phyloP scores from a whole-genome alignment of 2,113 vertebrate species.

The Gnathonemus longibarbis region DNA sequence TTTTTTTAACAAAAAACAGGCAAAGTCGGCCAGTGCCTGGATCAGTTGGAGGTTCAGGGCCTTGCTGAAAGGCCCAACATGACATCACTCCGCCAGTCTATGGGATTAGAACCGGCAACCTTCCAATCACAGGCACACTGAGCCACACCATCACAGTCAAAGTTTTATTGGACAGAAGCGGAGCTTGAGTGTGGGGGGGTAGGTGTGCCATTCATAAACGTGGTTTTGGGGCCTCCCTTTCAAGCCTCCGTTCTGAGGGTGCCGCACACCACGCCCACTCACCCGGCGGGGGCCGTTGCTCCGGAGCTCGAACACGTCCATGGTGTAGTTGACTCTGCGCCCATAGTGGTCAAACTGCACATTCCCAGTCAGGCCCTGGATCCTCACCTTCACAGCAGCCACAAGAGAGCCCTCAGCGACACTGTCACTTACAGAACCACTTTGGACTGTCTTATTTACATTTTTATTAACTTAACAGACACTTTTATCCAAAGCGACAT shows the following conservation, averaged over 20 bases:
- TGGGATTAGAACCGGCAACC: background rate
- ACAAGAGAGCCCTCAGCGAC: background rate
- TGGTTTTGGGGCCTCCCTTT: background rate
- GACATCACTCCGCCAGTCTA: background rate
- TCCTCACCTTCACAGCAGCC: conserved; percentile 72
- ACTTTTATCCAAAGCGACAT: background rate
- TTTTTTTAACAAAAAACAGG: background rate
- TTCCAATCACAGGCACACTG: background rate
- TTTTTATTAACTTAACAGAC: background rate
- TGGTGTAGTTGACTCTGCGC: conserved; percentile 91
- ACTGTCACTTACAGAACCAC: background rate
- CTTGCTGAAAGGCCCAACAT: background rate
- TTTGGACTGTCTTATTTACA: background rate
- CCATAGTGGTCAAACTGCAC: conserved; percentile 97
- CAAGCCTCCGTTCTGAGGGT: background rate
- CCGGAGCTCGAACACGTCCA: conserved; percentile 95
- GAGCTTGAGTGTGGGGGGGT: background rate
- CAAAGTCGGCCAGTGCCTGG: background rate
- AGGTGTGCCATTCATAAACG: background rate
- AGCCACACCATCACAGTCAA: background rate
- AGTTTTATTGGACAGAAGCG: background rate
- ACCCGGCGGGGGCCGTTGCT: conserved; percentile 90
- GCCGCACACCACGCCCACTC: background rate
- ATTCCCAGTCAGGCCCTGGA: conserved; percentile 93
- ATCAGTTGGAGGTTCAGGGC: background rate